Conservation (phyloP, 2,113 vertebrate genomes). For the Lates calcarifer region DNA sequence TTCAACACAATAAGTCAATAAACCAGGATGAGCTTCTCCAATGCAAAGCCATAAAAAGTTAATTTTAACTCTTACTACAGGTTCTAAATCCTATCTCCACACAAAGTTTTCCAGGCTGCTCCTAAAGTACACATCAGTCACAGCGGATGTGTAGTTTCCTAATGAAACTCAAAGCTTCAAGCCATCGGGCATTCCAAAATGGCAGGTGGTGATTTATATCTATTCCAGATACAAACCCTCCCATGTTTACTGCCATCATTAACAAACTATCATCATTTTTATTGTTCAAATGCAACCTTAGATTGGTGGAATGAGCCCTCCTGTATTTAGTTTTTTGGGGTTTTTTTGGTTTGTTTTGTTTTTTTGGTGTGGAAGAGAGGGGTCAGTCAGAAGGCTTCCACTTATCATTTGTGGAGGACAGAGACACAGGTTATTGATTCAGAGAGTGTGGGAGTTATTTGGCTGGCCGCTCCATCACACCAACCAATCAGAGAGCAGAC, state of each 20-base stretch:
- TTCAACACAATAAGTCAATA: background rate
- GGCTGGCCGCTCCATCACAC: background rate
- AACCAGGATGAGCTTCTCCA: background rate
- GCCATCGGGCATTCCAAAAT: no score
- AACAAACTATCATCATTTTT: background rate
- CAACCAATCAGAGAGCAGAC: conserved; percentile 9
- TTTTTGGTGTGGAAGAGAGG: background rate
- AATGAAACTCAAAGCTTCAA: no score
- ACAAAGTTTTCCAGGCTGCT: background rate
- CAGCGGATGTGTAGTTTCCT: background rate
- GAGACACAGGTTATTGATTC: background rate
- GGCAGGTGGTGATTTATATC: no score
- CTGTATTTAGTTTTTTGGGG: no score
- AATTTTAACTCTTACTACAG: background rate
- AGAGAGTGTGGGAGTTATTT: conserved; percentile 37
- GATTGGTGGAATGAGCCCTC: conserved; percentile 14
- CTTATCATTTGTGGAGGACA: conserved; percentile 1
- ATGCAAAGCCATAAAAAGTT: background rate
- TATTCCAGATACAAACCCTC: background rate
- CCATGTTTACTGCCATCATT: background rate
- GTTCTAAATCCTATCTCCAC: background rate
- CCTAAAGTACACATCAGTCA: background rate
- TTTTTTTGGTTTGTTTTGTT: background rate
- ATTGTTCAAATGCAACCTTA: background rate
- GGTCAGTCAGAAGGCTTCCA: conserved; percentile 6